Evolutionary conservation across 1,140 invertebrate genomes (phyloP).

Genomic region (Pachyrhynchus sulphureomaculatus): DNA sequence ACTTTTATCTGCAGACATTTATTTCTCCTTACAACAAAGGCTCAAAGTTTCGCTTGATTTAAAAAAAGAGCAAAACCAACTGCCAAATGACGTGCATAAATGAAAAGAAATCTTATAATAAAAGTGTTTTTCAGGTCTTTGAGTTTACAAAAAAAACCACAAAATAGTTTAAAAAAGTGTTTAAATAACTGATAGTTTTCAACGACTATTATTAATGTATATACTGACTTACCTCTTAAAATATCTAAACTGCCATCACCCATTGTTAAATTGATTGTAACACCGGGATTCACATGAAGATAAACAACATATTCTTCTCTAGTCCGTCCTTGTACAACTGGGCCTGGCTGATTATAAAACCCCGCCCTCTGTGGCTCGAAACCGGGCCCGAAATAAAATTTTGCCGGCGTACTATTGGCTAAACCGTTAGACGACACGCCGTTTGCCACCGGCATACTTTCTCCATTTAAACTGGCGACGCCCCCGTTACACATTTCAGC

Average conservation of each 20-base stretch:
- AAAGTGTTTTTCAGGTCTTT: too few species aligned
- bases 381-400: constrained; percentile 56
- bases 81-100: too few species aligned
- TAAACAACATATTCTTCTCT: constrained; percentile 62
- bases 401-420: constrained; percentile 43
- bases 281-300: constrained; percentile 70
- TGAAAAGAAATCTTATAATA: too few species aligned
- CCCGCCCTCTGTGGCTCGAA: constrained; percentile 53
- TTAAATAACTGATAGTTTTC: too few species aligned
- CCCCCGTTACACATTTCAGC: constrained; percentile 24
- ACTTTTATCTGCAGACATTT: too few species aligned
- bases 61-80: too few species aligned
- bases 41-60: too few species aligned
- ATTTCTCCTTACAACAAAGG: too few species aligned
- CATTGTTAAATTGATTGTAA: constrained; percentile 66
- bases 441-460: constrained; percentile 37
- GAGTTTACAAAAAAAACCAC: too few species aligned
- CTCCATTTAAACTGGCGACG: constrained; percentile 26
- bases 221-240: constrained; percentile 60
- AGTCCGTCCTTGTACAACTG: constrained; percentile 38
- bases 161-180: too few species aligned
- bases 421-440: constrained; percentile 28
- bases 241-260: constrained; percentile 63
- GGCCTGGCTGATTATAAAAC: constrained; percentile 32
- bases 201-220: not conserved